A percentile compares a stretch with the other conserved stretches of the same genome.
phyloP scores from a whole-genome alignment of 1,140 invertebrate genomes.

The Monochamus saltuarius region DNA sequence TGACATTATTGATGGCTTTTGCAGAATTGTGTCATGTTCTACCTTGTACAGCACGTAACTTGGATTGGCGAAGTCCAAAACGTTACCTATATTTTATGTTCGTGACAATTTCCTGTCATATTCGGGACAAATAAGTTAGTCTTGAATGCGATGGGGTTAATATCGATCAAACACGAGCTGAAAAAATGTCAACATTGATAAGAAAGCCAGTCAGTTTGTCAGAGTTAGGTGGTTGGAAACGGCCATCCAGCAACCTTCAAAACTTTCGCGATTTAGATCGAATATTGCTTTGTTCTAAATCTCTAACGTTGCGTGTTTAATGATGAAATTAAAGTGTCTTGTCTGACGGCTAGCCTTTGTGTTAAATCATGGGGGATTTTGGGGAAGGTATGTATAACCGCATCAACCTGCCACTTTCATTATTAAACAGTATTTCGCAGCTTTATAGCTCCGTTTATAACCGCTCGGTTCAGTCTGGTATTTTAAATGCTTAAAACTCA shows the following conservation, averaged over 20 bases:
- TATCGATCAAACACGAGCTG: conserved; percentile 42
- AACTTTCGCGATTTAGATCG: conserved; percentile 14
- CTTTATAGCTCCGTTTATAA: too few relatives aligned
- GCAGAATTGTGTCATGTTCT: too few relatives aligned
- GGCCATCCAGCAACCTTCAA: neutral
- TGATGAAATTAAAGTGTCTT: conserved; percentile 32
- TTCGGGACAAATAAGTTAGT: conserved; percentile 27
- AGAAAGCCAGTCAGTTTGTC: neutral
- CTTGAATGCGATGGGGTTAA: conserved; percentile 26
- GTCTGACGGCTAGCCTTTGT: conserved; percentile 24
- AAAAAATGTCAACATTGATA: conserved; percentile 45
- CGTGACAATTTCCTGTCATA: conserved; percentile 4
- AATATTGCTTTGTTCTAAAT: conserved; percentile 31
- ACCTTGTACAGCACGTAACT: too few relatives aligned
- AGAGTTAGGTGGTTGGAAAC: neutral
- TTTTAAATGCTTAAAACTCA: too few relatives aligned
- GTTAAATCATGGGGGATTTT: conserved; percentile 40
- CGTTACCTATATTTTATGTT: too few relatives aligned
- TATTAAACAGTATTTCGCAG: too few relatives aligned
- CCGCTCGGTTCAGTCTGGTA: too few relatives aligned
- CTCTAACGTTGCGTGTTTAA: conserved; percentile 31
- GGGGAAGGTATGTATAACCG: conserved; percentile 41
- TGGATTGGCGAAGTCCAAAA: too few relatives aligned
- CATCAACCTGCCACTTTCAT: too few relatives aligned
- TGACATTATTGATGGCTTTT: too few relatives aligned